Conservation (phyloP, 2,797 vertebrate species). For the Meriones psammophilus region DNA sequence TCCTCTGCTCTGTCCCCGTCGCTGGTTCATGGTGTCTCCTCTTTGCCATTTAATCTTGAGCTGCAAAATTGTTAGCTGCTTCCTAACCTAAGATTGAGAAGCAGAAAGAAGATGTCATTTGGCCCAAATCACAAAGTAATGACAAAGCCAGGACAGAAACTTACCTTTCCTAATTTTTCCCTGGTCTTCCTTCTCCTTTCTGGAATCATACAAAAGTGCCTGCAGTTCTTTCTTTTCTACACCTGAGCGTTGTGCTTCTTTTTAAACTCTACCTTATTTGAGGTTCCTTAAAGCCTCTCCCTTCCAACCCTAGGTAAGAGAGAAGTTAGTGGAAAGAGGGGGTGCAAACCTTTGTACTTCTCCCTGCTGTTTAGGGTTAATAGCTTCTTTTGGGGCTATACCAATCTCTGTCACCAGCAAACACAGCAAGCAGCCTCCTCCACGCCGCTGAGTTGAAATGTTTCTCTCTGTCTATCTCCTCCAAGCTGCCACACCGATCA, state of each 20-base stretch:
- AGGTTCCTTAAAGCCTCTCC: no score
- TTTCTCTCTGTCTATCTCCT: no score
- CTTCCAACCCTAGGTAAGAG: no score
- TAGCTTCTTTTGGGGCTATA: no score
- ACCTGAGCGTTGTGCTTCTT: not conserved
- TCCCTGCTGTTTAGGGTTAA: no score
- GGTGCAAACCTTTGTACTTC: no score
- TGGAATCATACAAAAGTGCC: not conserved
- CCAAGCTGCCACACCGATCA: no score
- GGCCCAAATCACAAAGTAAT: not conserved
- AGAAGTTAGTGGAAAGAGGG: no score
- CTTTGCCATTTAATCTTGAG: not conserved
- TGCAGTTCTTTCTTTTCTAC: not conserved
- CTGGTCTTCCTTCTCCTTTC: not conserved
- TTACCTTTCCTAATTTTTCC: not conserved
- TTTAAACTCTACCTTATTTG: no score
- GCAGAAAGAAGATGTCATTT: not conserved
- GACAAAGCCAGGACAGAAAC: not conserved
- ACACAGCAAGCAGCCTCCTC: no score
- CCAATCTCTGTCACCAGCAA: no score
- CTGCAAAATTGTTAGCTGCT: not conserved
- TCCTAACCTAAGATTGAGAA: not conserved
- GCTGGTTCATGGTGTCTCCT: not conserved
- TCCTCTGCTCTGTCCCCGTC: not conserved
- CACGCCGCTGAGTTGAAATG: no score